A percentile compares a stretch with the other conserved stretches of the same genome.
phyloP scores from a whole-genome alignment of 2,797 vertebrate genomes.

The Cetoscarus ocellatus region DNA sequence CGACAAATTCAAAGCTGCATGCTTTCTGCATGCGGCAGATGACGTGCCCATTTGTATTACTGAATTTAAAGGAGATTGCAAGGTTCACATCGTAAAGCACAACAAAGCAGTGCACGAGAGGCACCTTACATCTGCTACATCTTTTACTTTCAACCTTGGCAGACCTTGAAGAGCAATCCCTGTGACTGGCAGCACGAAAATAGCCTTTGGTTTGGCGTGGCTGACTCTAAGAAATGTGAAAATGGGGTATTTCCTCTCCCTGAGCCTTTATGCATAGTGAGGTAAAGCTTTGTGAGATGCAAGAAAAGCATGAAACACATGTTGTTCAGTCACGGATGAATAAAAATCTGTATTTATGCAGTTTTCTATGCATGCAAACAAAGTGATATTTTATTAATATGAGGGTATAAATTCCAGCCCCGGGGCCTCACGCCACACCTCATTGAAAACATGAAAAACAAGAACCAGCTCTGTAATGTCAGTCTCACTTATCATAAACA shows the following conservation, averaged over 20 bases:
- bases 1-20: conserved; percentile 47
- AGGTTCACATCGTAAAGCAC: conserved; percentile 53
- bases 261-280: conserved; percentile 23
- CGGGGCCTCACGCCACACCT: conserved; percentile 2
- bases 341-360: conserved; percentile 4
- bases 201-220: conserved; percentile 57
- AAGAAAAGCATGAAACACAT: conserved; percentile 2
- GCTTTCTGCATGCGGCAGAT: conserved; percentile 9
- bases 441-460: conserved; percentile 7
- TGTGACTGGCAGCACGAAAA: conserved; percentile 71
- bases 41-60: conserved; percentile 29
- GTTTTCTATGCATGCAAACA: conserved; percentile 22
- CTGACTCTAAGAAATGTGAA: conserved; percentile 43
- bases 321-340: conserved; percentile 36
- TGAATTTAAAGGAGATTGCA: conserved; percentile 50
- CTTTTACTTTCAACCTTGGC: conserved; percentile 66
- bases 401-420: conserved; percentile 4
- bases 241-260: conserved; percentile 43
- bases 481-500: conserved; percentile 53
- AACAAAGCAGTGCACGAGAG: conserved; percentile 35
- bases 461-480: conserved; percentile 20
- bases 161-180: conserved; percentile 61
- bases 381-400: conserved; percentile 1
- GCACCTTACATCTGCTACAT: conserved; percentile 43
- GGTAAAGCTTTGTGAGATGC: conserved; percentile 37